A percentile compares a stretch with the other conserved stretches of the same genome.
phyloP scores from a whole-genome alignment of 1,140 invertebrate genomes.

The Aricia agestis region DNA sequence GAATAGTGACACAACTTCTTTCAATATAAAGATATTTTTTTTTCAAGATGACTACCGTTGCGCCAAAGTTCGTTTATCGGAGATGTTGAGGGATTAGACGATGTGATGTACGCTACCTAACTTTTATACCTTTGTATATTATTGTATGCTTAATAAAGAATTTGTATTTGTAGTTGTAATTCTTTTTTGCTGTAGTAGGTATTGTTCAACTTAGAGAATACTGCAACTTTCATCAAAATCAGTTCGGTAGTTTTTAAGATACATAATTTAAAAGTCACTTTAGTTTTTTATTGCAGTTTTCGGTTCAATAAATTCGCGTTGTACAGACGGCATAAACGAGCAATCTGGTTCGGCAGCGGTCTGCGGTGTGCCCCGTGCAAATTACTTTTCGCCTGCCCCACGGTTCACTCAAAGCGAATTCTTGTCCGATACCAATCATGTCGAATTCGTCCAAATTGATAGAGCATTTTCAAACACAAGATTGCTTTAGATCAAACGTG shows the following conservation, averaged over 20 bases:
- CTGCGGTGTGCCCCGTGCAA: not conserved
- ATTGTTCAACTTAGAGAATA: no score
- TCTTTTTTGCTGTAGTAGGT: no score
- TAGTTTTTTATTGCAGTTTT: not conserved
- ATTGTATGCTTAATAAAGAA: no score
- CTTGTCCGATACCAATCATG: conserved; percentile 1
- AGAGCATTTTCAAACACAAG: not conserved
- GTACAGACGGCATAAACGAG: not conserved
- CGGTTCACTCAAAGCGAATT: conserved; percentile 12
- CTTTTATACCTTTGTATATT: no score
- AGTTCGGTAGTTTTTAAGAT: no score
- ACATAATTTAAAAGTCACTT: not conserved
- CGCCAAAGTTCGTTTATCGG: no score
- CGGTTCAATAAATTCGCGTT: not conserved
- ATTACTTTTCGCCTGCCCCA: conserved; percentile 7
- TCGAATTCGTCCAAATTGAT: not conserved
- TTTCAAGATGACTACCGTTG: no score
- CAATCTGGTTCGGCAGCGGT: not conserved
- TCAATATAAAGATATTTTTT: no score
- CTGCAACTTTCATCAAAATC: no score
- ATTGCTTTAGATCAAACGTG: not conserved
- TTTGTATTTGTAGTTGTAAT: no score
- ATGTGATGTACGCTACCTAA: no score
- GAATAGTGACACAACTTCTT: not conserved
- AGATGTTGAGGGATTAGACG: no score